Percentiles rank a stretch among this genome's conserved stretches.
These are phyloP conservation scores for Antechinus flavipes DNA, from an alignment of 2,113 vertebrate genomes.

Conservation along the genomic window DNA sequence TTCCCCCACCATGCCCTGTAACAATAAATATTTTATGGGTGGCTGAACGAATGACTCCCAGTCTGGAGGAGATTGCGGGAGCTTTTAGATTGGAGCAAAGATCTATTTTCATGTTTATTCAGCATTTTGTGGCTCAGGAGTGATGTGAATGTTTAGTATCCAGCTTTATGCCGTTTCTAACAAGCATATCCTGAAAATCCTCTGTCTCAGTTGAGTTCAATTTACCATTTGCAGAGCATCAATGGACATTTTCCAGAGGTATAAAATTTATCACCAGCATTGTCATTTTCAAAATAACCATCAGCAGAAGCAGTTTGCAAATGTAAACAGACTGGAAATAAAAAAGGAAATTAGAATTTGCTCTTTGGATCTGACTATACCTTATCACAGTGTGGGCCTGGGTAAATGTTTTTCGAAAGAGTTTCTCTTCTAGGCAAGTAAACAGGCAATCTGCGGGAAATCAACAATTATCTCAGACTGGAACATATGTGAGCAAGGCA, in stretches of 20 bases:
- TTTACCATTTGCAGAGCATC: constrained; percentile 1
- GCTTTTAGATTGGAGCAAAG: not conserved
- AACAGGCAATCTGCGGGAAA: not conserved
- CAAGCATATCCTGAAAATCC: constrained; percentile 1
- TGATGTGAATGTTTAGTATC: not conserved
- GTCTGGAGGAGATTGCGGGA: not conserved
- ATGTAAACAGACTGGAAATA: constrained; percentile 3
- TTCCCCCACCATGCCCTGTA: not conserved
- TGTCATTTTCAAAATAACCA: not conserved
- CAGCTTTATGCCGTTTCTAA: not conserved
- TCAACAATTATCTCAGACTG: not conserved
- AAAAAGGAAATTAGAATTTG: constrained; percentile 26
- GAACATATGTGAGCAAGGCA: not conserved
- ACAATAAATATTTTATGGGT: not conserved
- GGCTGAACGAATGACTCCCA: not conserved
- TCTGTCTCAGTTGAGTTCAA: not conserved
- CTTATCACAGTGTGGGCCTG: not conserved
- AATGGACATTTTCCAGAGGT: constrained; percentile 6
- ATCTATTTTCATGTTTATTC: not conserved
- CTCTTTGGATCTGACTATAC: not conserved
- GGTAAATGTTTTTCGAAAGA: constrained; percentile 16
- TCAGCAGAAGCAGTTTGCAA: constrained; percentile 3
- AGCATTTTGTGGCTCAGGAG: not conserved
- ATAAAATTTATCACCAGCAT: not conserved
- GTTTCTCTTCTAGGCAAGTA: not conserved